Evolutionary conservation across 1,140 invertebrate genomes (phyloP).

Genomic region (Drosophila nigromelanica): DNA sequence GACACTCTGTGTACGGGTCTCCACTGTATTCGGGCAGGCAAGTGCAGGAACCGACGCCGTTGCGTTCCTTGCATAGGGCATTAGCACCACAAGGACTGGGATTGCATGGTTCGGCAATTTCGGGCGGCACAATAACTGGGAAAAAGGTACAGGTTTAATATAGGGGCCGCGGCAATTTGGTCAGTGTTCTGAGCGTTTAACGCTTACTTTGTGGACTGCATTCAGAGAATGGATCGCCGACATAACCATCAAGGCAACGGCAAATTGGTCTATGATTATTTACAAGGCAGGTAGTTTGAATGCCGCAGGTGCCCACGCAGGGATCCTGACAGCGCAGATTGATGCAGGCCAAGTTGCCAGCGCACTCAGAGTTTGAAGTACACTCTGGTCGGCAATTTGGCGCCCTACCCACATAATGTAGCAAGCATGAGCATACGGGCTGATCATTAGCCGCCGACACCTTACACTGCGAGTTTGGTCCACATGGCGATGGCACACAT

Average conservation of each 20-base stretch:
- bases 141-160: constrained; percentile 25
- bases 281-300: constrained; percentile 88
- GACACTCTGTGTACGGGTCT: constrained; percentile 90
- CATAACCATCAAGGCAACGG: constrained; percentile 88
- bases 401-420: constrained; percentile 89
- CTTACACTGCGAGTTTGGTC: constrained; percentile 91
- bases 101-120: constrained; percentile 87
- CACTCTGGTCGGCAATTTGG: constrained; percentile 92
- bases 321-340: constrained; percentile 90
- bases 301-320: constrained; percentile 90
- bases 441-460: constrained; percentile 86
- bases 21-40: constrained; percentile 90
- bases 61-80: constrained; percentile 90
- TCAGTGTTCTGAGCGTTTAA: neutral
- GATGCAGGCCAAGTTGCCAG: constrained; percentile 89
- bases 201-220: constrained; percentile 85
- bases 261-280: constrained; percentile 91
- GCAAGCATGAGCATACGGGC: constrained; percentile 89
- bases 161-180: neutral
- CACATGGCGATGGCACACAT: constrained; percentile 91
- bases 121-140: constrained; percentile 83
- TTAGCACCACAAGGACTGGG: constrained; percentile 92
- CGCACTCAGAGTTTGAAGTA: constrained; percentile 90
- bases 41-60: constrained; percentile 89
- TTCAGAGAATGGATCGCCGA: constrained; percentile 90